Evolutionary conservation across 2,888 invertebrate genomes (phyloP), one percentile per base, ranked within the genome.

Genomic region (Pristionchus entomophagus): DNA sequence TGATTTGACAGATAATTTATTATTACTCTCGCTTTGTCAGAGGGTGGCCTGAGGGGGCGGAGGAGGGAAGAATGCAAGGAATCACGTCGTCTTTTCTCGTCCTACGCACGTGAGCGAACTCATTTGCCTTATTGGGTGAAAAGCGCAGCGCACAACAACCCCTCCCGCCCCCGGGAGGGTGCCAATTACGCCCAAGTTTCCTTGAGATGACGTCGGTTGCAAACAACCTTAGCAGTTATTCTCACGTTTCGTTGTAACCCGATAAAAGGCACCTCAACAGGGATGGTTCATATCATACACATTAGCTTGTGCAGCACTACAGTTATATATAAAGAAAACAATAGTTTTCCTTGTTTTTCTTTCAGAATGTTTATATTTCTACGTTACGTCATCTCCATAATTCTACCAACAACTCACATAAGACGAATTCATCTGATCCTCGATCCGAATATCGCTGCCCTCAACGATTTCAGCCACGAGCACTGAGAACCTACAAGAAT

Each of bases 391-490:
- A 45, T 45, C 45, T 56, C 19, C n/a, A 56, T n/a, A 8, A 56
- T 56, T n/a, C 5, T 56, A 56, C 8, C 56, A n/a, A 22, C n/a
- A 56, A 73, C 73, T 73, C 19, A 73, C 73, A 14, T 38, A 73
- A 12, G 73, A 73, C 1, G 73, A 41, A 35, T 73, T 73, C n/a
- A n/a, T n/a, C 32, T 73, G 73, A n/a, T 73, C 73, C 73, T 73
- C 73, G 3, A 73, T 73, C 2, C 73, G 73, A n/a, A 41, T 73
- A 5, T 73, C 73, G 45, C 73, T 73, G n/a, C 73, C 41, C 45
- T 73, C 73, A 12, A 41, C 73, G n/a, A 73, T 26, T 73, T 73
- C 73, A 8, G 73, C 22, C 3, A 73, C 73, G 73, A 73, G 73
- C 12, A 73, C 69, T 14, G 69, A 73, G 69, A 73, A 73, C 17